phyloP scores from a whole-genome alignment of 1,140 invertebrate genomes.

The Drosophila sp. region DNA sequence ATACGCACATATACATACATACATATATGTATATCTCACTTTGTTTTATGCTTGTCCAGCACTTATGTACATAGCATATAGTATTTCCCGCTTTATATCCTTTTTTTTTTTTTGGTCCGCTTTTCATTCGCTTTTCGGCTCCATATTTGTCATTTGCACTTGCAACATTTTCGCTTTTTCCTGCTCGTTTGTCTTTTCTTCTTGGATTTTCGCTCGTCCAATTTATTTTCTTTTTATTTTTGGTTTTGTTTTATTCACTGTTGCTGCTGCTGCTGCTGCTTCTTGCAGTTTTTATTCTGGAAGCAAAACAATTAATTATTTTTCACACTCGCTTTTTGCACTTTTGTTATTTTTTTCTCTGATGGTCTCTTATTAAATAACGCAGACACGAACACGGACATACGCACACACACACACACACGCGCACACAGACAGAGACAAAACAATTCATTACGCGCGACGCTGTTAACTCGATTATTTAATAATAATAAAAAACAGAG shows the following conservation, averaged over 20 bases:
- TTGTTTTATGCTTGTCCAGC: constrained; percentile 12
- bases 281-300: constrained; percentile 17
- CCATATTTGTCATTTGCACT: constrained; percentile 25
- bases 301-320: constrained; percentile 52
- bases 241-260: constrained; percentile 13
- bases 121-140: constrained; percentile 12
- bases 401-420: background rate
- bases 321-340: constrained; percentile 39
- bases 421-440: background rate
- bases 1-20: background rate
- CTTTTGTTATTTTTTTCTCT: constrained; percentile 19
- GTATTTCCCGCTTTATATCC: background rate
- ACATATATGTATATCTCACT: background rate
- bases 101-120: background rate
- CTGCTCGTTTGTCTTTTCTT: constrained; percentile 16
- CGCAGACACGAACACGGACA: constrained; percentile 15
- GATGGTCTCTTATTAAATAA: constrained; percentile 38
- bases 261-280: background rate
- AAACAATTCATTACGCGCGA: constrained; percentile 36
- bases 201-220: background rate
- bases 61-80: background rate
- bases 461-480: constrained; percentile 53
- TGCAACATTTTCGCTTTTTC: constrained; percentile 14
- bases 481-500: constrained; percentile 32
- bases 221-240: constrained; percentile 9